Percentiles rank a stretch among this genome's conserved stretches.
These are phyloP conservation scores for Callinectes sapidus DNA, from an alignment of 2,888 invertebrate species.

Conservation along the genomic window DNA sequence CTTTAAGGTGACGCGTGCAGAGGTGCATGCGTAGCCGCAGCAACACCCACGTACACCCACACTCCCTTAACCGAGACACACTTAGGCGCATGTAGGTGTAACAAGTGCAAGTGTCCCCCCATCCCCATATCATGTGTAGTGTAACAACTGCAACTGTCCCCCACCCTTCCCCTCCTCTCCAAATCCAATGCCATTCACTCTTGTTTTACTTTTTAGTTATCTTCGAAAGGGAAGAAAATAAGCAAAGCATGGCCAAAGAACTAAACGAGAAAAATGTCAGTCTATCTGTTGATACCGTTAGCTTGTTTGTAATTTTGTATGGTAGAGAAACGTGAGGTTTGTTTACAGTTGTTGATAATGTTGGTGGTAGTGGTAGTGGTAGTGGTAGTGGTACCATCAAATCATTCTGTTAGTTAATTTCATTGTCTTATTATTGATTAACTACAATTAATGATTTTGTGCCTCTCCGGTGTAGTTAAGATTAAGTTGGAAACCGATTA, in stretches of 20 bases:
- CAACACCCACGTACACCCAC: slow-evolving; percentile 1
- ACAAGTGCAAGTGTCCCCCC: neutral
- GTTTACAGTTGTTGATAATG: neutral
- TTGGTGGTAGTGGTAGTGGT: neutral
- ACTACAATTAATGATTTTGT: neutral
- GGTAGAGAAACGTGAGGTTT: neutral
- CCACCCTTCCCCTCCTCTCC: neutral
- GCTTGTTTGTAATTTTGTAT: neutral
- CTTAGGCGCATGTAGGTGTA: neutral
- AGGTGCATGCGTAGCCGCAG: neutral
- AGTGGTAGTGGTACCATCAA: neutral
- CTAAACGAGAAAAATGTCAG: neutral
- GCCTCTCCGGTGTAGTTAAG: neutral
- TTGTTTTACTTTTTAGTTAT: too few relatives aligned
- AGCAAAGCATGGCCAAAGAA: neutral
- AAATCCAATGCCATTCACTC: neutral
- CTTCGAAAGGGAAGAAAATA: neutral
- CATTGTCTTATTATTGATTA: slow-evolving; percentile 5
- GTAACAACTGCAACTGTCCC: slow-evolving; percentile 3
- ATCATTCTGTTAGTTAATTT: neutral
- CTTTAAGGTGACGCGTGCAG: neutral
- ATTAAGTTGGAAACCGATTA: neutral
- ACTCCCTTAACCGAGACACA: neutral
- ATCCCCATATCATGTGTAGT: too few relatives aligned
- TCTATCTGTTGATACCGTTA: neutral